Evolutionary conservation across 2,113 vertebrate species (phyloP).

Genomic region (Willisornis vidua): DNA sequence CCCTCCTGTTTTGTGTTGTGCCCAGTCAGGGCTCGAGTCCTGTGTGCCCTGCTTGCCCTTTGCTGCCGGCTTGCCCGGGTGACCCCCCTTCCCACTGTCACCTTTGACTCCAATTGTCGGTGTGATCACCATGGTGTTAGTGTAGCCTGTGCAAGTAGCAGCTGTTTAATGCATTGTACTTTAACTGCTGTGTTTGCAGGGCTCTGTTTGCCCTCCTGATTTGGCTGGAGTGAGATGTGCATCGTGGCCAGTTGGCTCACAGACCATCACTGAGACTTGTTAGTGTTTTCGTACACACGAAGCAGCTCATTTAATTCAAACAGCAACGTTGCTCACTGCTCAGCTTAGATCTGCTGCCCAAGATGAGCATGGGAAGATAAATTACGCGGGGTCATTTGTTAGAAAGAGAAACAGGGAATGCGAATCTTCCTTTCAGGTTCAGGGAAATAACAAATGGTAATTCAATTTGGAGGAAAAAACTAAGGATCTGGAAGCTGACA

Average conservation of each 20-base stretch:
- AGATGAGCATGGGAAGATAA: neutral
- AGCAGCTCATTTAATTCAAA: slow-evolving; percentile 43
- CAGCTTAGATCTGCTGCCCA: neutral
- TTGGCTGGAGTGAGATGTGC: slow-evolving; percentile 31
- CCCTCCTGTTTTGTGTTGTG: slow-evolving; percentile 29
- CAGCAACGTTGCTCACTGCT: neutral
- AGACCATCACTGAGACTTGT: neutral
- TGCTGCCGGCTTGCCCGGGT: slow-evolving; percentile 41
- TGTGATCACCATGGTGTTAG: slow-evolving; percentile 70
- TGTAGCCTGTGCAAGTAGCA: slow-evolving; percentile 66
- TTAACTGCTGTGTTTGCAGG: slow-evolving; percentile 63
- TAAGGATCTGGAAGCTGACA: neutral
- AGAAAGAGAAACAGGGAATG: neutral
- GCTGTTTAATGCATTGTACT: slow-evolving; percentile 69
- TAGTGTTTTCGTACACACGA: neutral
- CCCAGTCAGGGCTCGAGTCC: slow-evolving; percentile 46
- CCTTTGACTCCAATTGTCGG: slow-evolving; percentile 57
- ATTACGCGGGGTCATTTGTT: neutral
- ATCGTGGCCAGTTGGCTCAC: neutral
- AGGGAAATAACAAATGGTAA: neutral
- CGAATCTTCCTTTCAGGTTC: neutral
- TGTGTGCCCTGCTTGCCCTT: slow-evolving; percentile 76
- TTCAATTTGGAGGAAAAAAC: neutral
- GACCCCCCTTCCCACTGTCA: slow-evolving; percentile 41
- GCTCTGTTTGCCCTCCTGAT: slow-evolving; percentile 68